Evolutionary conservation across 2,113 vertebrate species (phyloP).

Genomic region (Eurystomus gularis): DNA sequence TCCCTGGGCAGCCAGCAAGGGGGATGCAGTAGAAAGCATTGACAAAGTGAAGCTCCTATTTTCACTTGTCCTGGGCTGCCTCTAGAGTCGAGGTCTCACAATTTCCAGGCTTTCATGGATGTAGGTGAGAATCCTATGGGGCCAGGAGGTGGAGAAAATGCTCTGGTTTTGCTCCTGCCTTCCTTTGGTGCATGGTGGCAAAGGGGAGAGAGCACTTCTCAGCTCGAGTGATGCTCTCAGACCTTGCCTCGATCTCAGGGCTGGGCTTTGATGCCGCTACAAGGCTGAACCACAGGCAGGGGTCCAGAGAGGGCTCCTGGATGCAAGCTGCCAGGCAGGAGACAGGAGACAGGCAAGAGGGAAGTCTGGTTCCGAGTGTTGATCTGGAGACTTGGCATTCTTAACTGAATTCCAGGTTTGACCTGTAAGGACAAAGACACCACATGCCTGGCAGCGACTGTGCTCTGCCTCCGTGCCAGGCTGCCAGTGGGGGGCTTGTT

Average conservation of each 20-base stretch:
- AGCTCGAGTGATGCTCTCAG: background rate
- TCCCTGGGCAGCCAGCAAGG: background rate
- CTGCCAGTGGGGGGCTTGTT: background rate
- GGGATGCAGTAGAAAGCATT: accelerated
- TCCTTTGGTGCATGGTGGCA: background rate
- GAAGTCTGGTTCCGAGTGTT: background rate
- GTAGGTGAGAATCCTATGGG: background rate
- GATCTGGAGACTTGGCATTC: slow-evolving; percentile 18
- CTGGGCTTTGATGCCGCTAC: background rate
- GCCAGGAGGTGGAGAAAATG: background rate
- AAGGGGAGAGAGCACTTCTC: background rate
- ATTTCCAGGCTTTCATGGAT: background rate
- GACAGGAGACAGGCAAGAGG: background rate
- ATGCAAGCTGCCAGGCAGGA: background rate
- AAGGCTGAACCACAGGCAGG: background rate
- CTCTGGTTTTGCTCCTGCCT: background rate
- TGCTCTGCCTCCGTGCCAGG: slow-evolving; percentile 34
- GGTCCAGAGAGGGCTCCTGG: background rate
- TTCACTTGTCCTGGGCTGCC: background rate
- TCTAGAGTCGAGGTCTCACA: accelerated
- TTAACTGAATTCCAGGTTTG: background rate
- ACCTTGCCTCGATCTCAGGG: background rate
- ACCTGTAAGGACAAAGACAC: slow-evolving; percentile 45
- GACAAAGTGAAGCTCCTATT: background rate
- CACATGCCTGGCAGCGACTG: slow-evolving; percentile 13